These are phyloP conservation scores for Siphamia tubifer DNA, from an alignment of 2,113 vertebrate genomes.

Conservation along the genomic window DNA sequence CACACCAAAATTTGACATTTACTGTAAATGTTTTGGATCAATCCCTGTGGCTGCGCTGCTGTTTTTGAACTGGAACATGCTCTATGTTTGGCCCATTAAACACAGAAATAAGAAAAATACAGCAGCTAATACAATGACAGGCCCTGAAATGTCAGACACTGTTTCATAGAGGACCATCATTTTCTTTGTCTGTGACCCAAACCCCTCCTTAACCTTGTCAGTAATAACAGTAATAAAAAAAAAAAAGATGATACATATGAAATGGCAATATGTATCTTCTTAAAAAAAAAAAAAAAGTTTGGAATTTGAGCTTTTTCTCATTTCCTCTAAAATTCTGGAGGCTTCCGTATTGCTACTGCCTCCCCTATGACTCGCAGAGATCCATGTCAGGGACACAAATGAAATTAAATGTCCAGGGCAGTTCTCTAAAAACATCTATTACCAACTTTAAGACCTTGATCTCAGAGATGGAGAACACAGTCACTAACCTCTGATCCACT, in stretches of 20 bases:
- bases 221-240: neutral
- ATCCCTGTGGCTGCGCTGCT: neutral
- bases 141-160: neutral
- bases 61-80: neutral
- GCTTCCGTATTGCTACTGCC: neutral
- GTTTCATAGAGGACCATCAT: neutral
- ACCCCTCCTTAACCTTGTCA: neutral
- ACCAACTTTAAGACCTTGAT: constrained; percentile 9
- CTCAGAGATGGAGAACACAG: neutral
- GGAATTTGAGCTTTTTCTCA: neutral
- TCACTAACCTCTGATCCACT: constrained; percentile 25
- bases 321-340: neutral
- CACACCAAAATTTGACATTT: constrained; percentile 23
- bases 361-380: neutral
- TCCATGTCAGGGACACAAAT: neutral
- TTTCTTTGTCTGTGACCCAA: neutral
- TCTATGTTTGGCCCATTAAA: constrained; percentile 4
- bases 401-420: neutral
- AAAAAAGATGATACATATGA: no score
- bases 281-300: no score
- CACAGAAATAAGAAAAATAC: neutral
- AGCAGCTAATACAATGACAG: neutral
- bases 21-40: constrained; percentile 10
- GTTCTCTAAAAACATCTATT: constrained; percentile 15
- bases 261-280: no score